Conservation (phyloP, 2,888 invertebrate species). For the Mactromeris polynyma region DNA sequence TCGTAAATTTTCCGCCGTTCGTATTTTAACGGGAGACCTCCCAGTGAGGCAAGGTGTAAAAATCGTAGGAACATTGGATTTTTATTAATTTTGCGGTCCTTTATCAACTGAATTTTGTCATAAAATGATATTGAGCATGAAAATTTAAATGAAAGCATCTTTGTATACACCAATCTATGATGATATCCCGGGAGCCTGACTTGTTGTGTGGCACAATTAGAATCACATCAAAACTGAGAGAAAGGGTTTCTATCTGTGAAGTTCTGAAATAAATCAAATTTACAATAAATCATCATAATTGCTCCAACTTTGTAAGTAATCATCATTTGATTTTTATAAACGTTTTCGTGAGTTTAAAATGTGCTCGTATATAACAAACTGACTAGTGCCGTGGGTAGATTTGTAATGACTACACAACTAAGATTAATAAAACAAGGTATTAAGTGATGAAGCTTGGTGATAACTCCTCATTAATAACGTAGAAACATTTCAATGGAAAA, state of each 20-base stretch:
- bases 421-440: too few relatives aligned
- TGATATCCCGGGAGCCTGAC: slow-evolving; percentile 8
- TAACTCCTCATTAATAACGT: too few relatives aligned
- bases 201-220: slow-evolving; percentile 49
- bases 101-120: slow-evolving; percentile 39
- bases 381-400: too few relatives aligned
- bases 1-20: slow-evolving; percentile 15
- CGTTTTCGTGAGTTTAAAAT: background rate
- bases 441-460: too few relatives aligned
- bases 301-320: background rate
- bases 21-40: slow-evolving; percentile 49
- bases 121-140: slow-evolving; percentile 53
- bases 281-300: background rate
- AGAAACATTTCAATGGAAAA: too few relatives aligned
- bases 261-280: background rate
- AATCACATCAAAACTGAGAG: background rate
- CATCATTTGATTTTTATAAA: background rate
- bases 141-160: slow-evolving; percentile 16
- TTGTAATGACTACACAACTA: too few relatives aligned
- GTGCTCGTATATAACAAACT: too few relatives aligned
- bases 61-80: slow-evolving; percentile 28
- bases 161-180: background rate
- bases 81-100: slow-evolving; percentile 54
- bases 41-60: slow-evolving; percentile 33
- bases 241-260: background rate